A percentile compares a stretch with the other conserved stretches of the same genome.
These are phyloP conservation scores for Pseudolaguvia tuberculata DNA, from an alignment of 2,113 vertebrate genomes.

Conservation along the genomic window DNA sequence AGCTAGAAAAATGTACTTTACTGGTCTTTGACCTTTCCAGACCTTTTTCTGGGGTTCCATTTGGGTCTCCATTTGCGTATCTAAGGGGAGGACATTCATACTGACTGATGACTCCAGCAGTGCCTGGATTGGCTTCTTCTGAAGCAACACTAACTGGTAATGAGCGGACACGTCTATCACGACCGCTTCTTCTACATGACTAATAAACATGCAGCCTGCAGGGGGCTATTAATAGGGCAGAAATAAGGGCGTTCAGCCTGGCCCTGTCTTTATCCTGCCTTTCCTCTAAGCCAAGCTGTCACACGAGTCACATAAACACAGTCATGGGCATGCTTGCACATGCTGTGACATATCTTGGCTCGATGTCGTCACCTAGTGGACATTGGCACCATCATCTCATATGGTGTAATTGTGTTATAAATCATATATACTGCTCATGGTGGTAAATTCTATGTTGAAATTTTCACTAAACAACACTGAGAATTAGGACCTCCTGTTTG, in stretches of 20 bases:
- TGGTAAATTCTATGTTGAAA: conserved; percentile 15
- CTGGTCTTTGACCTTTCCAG: background rate
- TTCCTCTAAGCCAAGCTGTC: conserved; percentile 79
- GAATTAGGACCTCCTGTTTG: background rate
- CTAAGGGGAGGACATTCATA: conserved; percentile 35
- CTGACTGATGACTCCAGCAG: conserved; percentile 64
- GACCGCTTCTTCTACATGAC: conserved; percentile 61
- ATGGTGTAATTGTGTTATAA: background rate
- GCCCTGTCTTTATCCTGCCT: conserved; percentile 66
- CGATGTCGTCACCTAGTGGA: conserved; percentile 23
- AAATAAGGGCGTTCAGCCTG: conserved; percentile 59
- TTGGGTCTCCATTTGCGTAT: background rate
- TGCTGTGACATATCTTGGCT: conserved; percentile 7
- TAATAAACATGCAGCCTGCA: conserved; percentile 65
- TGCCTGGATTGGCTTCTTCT: conserved; percentile 61
- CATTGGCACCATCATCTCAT: background rate
- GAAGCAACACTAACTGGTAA: conserved; percentile 73
- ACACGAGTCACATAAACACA: conserved; percentile 48
- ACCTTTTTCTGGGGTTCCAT: background rate
- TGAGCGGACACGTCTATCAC: conserved; percentile 70
- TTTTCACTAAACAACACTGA: no score
- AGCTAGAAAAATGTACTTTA: background rate
- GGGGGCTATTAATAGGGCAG: conserved; percentile 64
- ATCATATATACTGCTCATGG: background rate
- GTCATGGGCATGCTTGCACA: conserved; percentile 4